phyloP scores from a whole-genome alignment of 2,888 invertebrate genomes.

The Pandemis corylana region DNA sequence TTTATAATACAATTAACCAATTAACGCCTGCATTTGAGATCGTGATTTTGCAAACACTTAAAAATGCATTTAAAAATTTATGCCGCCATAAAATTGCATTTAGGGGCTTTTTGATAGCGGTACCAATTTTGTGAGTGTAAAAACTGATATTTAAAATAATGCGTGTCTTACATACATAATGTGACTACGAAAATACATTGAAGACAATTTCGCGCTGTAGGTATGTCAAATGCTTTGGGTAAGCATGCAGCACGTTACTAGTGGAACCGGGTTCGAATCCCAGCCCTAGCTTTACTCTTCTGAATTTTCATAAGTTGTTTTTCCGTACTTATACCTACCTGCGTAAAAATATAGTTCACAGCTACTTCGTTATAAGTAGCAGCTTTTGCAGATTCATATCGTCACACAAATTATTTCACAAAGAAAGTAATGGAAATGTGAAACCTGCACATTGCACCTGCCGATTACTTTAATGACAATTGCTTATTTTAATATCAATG shows the following conservation, averaged over 20 bases:
- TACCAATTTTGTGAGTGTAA: neutral
- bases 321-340: too few species aligned
- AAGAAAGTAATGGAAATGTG: neutral
- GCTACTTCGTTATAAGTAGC: neutral
- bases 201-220: too few species aligned
- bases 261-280: too few species aligned
- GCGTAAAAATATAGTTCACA: neutral
- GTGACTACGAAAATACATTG: too few species aligned
- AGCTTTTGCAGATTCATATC: neutral
- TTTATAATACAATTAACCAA: conserved; percentile 24
- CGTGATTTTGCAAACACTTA: conserved; percentile 12
- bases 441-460: neutral
- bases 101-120: neutral
- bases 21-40: conserved; percentile 15
- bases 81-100: conserved; percentile 1
- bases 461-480: neutral
- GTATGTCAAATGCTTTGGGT: too few species aligned
- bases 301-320: too few species aligned
- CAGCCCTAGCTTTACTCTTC: too few species aligned
- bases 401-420: neutral
- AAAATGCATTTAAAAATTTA: conserved; percentile 24
- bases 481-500: neutral
- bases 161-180: too few species aligned
- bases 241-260: too few species aligned
- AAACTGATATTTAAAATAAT: neutral